Conservation (phyloP, 2,888 invertebrate genomes). For the Anodontia alba region DNA sequence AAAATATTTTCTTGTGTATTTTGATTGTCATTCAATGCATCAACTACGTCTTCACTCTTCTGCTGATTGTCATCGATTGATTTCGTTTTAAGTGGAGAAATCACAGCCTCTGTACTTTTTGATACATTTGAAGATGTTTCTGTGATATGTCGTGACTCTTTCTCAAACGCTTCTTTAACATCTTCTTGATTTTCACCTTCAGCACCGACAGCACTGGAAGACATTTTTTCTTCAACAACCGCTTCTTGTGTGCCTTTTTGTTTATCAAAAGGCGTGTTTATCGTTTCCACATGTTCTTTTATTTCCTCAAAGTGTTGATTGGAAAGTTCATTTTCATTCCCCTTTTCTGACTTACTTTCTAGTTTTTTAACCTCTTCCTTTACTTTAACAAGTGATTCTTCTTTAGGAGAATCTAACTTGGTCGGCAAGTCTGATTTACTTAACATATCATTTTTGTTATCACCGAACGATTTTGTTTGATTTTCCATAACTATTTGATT, state of each 20-base stretch:
- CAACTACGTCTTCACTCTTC: too few relatives aligned
- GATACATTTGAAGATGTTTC: too few relatives aligned
- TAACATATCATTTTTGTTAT: neutral
- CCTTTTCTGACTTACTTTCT: conserved; percentile 22
- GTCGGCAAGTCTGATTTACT: neutral
- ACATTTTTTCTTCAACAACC: neutral
- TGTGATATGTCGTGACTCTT: neutral
- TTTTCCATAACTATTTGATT: neutral
- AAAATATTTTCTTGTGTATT: too few relatives aligned
- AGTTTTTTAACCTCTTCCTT: conserved; percentile 52
- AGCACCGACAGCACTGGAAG: neutral
- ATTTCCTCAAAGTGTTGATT: neutral
- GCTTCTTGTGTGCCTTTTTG: neutral
- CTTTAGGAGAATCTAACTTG: neutral
- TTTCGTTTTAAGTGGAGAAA: too few relatives aligned
- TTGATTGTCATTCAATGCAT: too few relatives aligned
- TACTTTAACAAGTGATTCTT: conserved; percentile 46
- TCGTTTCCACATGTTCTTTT: neutral
- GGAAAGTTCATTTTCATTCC: neutral
- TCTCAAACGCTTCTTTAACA: neutral
- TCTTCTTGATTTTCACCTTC: conserved; percentile 9
- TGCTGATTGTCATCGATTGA: too few relatives aligned
- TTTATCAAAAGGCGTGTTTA: conserved; percentile 6
- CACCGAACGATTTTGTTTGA: neutral
- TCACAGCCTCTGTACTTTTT: too few relatives aligned